Evolutionary conservation across 2,888 invertebrate species (phyloP).

Genomic region (Ennomos quercinarius): DNA sequence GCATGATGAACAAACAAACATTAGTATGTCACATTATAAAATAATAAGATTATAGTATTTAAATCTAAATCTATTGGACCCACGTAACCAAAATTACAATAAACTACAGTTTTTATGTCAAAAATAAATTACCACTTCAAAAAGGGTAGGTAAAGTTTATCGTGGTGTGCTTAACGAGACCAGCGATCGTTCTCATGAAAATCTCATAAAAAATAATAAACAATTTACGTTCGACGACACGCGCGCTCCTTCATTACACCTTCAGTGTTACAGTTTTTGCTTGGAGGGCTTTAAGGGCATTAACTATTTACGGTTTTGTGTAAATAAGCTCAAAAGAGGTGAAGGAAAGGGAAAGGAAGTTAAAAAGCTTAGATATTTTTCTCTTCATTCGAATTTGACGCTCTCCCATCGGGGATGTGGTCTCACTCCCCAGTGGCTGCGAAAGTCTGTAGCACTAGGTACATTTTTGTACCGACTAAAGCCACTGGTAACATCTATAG

Average conservation of each 20-base stretch:
- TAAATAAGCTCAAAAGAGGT: neutral
- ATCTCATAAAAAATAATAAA: conserved; percentile 83
- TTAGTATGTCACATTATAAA: too few species aligned
- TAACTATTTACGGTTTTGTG: conserved; percentile 1
- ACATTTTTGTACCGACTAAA: too few species aligned
- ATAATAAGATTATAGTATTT: too few species aligned
- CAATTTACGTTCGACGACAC: conserved; percentile 83
- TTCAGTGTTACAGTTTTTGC: conserved; percentile 57
- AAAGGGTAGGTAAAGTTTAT: conserved; percentile 30
- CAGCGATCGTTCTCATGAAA: conserved; percentile 68
- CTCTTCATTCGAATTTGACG: too few species aligned
- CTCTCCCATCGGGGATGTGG: too few species aligned
- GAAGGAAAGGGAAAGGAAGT: neutral
- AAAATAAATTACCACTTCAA: conserved; percentile 28
- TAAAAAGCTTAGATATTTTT: too few species aligned
- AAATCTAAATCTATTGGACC: too few species aligned
- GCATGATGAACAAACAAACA: too few species aligned
- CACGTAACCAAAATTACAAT: conserved; percentile 4
- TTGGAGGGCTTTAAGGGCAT: conserved; percentile 7
- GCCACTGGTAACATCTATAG: too few species aligned
- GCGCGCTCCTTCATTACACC: conserved; percentile 69
- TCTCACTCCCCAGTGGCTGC: too few species aligned
- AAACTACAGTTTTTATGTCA: conserved; percentile 7
- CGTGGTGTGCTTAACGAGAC: conserved; percentile 57
- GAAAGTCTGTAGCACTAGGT: too few species aligned